Evolutionary conservation across 2,797 vertebrate species (phyloP).

Genomic region (Phalanger gymnotis): DNA sequence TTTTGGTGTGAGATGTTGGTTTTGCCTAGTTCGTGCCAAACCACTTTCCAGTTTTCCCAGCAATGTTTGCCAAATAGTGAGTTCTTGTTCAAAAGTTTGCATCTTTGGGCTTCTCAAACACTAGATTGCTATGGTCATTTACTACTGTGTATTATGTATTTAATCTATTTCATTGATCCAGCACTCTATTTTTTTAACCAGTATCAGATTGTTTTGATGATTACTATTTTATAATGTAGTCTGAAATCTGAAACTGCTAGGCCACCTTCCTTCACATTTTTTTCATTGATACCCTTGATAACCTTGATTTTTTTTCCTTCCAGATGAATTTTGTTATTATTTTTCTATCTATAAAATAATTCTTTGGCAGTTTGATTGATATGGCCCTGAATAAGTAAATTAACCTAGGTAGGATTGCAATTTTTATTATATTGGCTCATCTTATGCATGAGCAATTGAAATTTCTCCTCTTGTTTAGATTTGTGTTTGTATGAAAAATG

Average conservation of each 20-base stretch:
- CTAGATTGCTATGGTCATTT: not conserved
- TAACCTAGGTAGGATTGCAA: too few species aligned
- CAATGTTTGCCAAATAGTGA: not conserved
- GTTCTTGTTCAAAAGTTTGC: not conserved
- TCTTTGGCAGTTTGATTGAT: not conserved
- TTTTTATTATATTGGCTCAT: not conserved
- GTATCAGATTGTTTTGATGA: not conserved
- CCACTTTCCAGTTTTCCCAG: not conserved
- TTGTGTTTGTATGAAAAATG: not conserved
- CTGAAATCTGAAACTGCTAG: not conserved
- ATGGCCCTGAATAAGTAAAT: not conserved
- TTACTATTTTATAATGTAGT: not conserved
- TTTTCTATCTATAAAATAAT: not conserved
- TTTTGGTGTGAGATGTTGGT: not conserved
- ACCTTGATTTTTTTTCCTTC: not conserved
- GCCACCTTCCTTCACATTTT: not conserved
- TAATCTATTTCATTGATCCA: not conserved
- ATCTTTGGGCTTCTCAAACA: not conserved
- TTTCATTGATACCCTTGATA: not conserved
- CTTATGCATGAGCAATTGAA: not conserved
- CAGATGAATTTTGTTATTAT: not conserved
- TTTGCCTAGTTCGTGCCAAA: too few species aligned
- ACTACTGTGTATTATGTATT: not conserved
- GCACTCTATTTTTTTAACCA: not conserved
- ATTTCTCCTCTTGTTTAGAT: not conserved